A percentile compares a stretch with the other conserved stretches of the same genome.
phyloP scores from a whole-genome alignment of 1,140 invertebrate genomes.

The Drosophila kanapiae region DNA sequence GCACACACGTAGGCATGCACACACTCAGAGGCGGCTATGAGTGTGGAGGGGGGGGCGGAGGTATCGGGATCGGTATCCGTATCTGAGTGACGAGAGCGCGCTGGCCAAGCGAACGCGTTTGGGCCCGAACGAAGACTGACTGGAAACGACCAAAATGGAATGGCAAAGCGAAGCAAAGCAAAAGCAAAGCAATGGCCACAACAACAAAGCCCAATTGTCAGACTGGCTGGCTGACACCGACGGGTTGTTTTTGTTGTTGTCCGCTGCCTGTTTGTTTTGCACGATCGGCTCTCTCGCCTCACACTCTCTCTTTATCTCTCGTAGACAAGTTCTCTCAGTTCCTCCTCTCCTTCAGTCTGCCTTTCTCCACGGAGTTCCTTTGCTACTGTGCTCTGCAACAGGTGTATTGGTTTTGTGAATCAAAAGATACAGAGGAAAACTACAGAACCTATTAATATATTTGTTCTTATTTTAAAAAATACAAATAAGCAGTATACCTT shows the following conservation, averaged over 20 bases:
- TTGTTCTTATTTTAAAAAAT: too few species aligned
- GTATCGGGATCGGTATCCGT: constrained; percentile 21
- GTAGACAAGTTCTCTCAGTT: constrained; percentile 6
- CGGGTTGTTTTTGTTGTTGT: constrained; percentile 16
- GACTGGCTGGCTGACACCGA: constrained; percentile 50
- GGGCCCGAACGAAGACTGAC: constrained; percentile 79
- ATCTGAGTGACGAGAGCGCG: constrained; percentile 60
- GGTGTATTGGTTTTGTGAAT: constrained; percentile 3
- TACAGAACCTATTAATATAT: too few species aligned
- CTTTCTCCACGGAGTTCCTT: constrained; percentile 17
- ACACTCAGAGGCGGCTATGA: constrained; percentile 12
- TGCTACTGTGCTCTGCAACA: constrained; percentile 1
- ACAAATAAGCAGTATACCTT: too few species aligned
- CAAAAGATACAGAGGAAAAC: neutral
- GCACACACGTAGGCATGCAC: constrained; percentile 29
- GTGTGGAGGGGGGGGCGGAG: constrained; percentile 2
- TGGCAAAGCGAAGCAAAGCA: constrained; percentile 11
- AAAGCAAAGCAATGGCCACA: constrained; percentile 22
- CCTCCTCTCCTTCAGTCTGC: constrained; percentile 3
- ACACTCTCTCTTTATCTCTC: constrained; percentile 5
- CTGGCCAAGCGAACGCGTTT: constrained; percentile 78
- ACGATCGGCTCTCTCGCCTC: constrained; percentile 27
- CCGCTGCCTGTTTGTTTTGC: constrained; percentile 44
- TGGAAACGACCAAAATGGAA: constrained; percentile 38
- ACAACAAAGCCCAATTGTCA: constrained; percentile 38